Evolutionary conservation across 2,113 vertebrate genomes (phyloP).

Genomic region (Siphamia tubifer): DNA sequence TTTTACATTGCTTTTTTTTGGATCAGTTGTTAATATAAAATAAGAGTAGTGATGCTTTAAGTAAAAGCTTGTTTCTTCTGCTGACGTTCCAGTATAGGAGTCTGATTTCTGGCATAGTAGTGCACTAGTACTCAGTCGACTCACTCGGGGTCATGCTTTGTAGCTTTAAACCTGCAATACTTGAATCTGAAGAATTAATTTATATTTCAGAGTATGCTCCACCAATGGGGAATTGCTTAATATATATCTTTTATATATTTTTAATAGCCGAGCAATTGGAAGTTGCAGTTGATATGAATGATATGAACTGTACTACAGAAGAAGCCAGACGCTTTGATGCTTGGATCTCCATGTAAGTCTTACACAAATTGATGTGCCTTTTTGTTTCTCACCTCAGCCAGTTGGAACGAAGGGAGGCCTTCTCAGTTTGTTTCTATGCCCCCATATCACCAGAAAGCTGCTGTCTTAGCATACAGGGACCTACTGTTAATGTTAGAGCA

Average conservation of each 20-base stretch:
- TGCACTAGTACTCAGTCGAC: constrained; percentile 26
- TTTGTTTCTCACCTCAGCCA: constrained; percentile 8
- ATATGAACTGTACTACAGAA: background rate
- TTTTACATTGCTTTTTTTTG: background rate
- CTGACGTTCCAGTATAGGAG: constrained; percentile 7
- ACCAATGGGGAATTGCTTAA: constrained; percentile 49
- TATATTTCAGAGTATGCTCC: constrained; percentile 49
- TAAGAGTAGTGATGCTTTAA: background rate
- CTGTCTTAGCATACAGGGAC: background rate
- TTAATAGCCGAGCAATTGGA: constrained; percentile 19
- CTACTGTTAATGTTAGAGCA: background rate
- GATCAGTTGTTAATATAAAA: background rate
- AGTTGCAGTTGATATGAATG: constrained; percentile 1
- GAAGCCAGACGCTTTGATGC: constrained; percentile 1
- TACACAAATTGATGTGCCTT: constrained; percentile 37
- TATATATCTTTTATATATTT: constrained; percentile 42
- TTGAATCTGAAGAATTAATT: constrained; percentile 73
- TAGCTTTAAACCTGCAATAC: constrained; percentile 79
- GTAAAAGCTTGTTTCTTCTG: background rate
- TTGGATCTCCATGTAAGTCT: constrained; percentile 28
- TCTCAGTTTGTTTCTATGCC: background rate
- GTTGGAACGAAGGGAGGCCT: background rate
- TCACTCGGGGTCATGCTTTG: constrained; percentile 36
- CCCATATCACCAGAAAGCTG: constrained; percentile 1
- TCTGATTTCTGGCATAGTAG: constrained; percentile 20